Percentiles rank a stretch among this genome's conserved stretches.
Conservation (phyloP, 2,113 vertebrate species). For the Euleptes europaea region DNA sequence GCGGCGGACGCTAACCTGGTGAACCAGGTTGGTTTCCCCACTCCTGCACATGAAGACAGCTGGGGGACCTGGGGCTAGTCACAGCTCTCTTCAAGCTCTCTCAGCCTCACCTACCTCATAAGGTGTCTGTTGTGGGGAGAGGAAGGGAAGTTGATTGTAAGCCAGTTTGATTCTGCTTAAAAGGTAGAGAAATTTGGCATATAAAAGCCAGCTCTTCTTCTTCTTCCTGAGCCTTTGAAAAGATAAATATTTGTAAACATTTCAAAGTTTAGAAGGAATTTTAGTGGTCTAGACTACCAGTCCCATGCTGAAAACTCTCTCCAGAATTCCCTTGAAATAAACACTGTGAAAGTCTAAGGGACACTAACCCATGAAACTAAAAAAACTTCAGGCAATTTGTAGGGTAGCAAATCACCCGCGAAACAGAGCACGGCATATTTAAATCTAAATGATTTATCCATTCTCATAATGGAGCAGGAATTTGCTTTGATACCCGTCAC, state of each 20-base stretch:
- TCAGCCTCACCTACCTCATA: too few relatives aligned
- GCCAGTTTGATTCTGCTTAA: too few relatives aligned
- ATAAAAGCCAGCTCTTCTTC: too few relatives aligned
- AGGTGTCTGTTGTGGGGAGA: too few relatives aligned
- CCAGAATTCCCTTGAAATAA: background rate
- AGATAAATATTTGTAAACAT: background rate
- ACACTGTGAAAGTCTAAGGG: background rate
- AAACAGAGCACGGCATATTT: background rate
- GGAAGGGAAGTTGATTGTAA: too few relatives aligned
- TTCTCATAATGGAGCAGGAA: constrained; percentile 14
- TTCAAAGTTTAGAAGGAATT: background rate
- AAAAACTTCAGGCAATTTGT: background rate
- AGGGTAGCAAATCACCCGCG: background rate
- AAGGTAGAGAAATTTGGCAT: too few relatives aligned
- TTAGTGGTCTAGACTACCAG: background rate
- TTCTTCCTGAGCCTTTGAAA: background rate
- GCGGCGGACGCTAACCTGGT: too few relatives aligned
- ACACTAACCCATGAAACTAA: background rate
- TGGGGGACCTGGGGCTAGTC: too few relatives aligned
- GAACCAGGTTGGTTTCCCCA: too few relatives aligned
- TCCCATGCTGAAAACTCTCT: background rate
- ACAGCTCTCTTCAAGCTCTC: too few relatives aligned
- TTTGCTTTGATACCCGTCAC: constrained; percentile 17
- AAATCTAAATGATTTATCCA: constrained; percentile 30
- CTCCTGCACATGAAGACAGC: too few relatives aligned